These are phyloP conservation scores for Monochamus saltuarius DNA, from an alignment of 1,140 invertebrate genomes.

Conservation along the genomic window DNA sequence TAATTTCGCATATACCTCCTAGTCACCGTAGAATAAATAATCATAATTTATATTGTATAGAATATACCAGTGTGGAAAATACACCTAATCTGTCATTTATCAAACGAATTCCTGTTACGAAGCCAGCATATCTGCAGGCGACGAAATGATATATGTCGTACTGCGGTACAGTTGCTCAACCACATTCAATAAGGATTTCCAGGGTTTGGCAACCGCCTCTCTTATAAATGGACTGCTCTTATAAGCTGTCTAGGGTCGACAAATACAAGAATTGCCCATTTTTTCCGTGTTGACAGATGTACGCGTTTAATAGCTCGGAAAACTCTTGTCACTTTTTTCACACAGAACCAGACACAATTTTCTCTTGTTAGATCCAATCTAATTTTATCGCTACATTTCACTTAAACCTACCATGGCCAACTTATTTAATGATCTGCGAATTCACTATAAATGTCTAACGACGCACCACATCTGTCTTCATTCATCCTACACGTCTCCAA, in stretches of 20 bases:
- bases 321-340: conserved; percentile 46
- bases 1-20: conserved; percentile 1
- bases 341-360: conserved; percentile 34
- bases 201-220: conserved; percentile 6
- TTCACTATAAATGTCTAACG: too few species aligned
- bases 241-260: conserved; percentile 45
- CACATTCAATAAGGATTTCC: conserved; percentile 18
- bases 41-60: conserved; percentile 21
- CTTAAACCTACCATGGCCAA: neutral
- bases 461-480: too few species aligned
- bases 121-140: conserved; percentile 36
- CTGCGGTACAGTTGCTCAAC: conserved; percentile 22
- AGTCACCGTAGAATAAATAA: conserved; percentile 4
- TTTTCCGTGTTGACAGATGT: conserved; percentile 46
- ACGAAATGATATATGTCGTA: conserved; percentile 44
- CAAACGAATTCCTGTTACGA: conserved; percentile 37
- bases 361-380: conserved; percentile 36
- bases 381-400: conserved; percentile 37
- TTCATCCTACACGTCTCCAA: too few species aligned
- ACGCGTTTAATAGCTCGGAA: conserved; percentile 48
- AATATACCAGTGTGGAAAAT: conserved; percentile 29
- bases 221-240: conserved; percentile 29
- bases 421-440: too few species aligned
- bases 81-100: conserved; percentile 37
- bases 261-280: conserved; percentile 44